phyloP scores from a whole-genome alignment of 2,888 invertebrate species.

The Leptarthrus brevirostris region DNA sequence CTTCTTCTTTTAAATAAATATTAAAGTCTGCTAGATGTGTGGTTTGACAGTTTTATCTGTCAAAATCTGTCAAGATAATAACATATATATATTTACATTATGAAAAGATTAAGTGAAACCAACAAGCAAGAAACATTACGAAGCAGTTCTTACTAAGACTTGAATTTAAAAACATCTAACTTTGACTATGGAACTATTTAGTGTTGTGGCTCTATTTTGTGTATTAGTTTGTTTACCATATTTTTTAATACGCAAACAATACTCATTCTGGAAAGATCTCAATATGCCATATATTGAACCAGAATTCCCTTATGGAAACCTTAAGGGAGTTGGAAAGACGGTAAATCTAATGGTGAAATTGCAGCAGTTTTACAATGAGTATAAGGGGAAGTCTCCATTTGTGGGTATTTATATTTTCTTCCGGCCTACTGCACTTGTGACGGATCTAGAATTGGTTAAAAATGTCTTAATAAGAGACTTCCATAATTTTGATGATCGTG shows the following conservation, averaged over 20 bases:
- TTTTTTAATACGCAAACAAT: not conserved
- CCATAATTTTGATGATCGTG: constrained; percentile 62
- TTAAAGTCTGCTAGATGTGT: no score
- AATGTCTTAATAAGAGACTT: constrained; percentile 61
- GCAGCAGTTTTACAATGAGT: no score
- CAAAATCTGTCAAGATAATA: no score
- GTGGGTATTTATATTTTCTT: constrained; percentile 62
- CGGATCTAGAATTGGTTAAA: constrained; percentile 62
- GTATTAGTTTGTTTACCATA: not conserved
- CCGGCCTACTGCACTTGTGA: constrained; percentile 60
- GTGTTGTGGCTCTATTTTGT: not conserved
- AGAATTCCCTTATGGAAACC: no score
- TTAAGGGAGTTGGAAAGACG: not conserved
- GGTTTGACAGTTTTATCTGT: no score
- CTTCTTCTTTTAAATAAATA: no score
- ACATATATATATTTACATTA: no score
- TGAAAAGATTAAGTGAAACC: no score
- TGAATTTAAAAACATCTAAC: no score
- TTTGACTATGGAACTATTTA: not conserved
- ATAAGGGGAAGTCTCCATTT: constrained; percentile 59
- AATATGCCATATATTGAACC: constrained; percentile 50
- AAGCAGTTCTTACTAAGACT: no score
- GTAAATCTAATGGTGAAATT: not conserved
- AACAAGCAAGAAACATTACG: no score
- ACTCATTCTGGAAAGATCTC: constrained; percentile 50